Base-by-base conservation (phyloP, 2,888 invertebrate genomes). In the Andrena bicolor region DNA sequence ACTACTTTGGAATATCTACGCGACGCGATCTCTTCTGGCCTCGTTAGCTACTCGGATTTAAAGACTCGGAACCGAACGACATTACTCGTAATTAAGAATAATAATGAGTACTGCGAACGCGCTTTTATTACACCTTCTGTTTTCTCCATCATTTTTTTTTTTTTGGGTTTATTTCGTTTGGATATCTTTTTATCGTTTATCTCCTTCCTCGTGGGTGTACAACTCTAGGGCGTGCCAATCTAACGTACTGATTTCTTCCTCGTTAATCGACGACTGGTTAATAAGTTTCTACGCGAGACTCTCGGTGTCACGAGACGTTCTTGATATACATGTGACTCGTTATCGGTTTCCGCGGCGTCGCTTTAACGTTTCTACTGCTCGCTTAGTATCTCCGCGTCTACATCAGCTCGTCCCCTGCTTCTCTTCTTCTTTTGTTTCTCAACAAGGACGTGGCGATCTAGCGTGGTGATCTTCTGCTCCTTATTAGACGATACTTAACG, bases 101-200 rank as follows among this genome's bases (percentile, higher is more conserved):
- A 71, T 41, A 71, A 91, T 90, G 87, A 91, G 91, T 91, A 92
- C 90, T 89, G 90, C 85, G 88, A 91, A 89, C 88, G 89, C 88
- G 86, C 78, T 87, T 88, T 80, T 85, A 78, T 88, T 88, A 84
- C 70, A 66, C 74, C 63, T 73, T 73, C 72, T 72, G 51, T 75
- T 66, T 70, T 72, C 58, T 74, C 84, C 72, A 80, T 64, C 41
- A 16, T 48, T 76, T 32, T 85, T 81, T 77, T 77, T 60, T 61
- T 76, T 76, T 70, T 82, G 51, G 49, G 35, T 71, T 87, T 90
- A 86, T 86, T 85, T 86, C 80, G 78, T 85, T 76, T 83, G 86
- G 77, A 82, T 87, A 85, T 87, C 20, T 48, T 65, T 35, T 76
- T 82, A 88, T 88, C 76, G 84, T 84, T 41, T 41, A 74, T 64